Evolutionary conservation across 1,140 invertebrate species (phyloP), one percentile per base, ranked within the genome.

Genomic region (Dendroctonus ponderosae): DNA sequence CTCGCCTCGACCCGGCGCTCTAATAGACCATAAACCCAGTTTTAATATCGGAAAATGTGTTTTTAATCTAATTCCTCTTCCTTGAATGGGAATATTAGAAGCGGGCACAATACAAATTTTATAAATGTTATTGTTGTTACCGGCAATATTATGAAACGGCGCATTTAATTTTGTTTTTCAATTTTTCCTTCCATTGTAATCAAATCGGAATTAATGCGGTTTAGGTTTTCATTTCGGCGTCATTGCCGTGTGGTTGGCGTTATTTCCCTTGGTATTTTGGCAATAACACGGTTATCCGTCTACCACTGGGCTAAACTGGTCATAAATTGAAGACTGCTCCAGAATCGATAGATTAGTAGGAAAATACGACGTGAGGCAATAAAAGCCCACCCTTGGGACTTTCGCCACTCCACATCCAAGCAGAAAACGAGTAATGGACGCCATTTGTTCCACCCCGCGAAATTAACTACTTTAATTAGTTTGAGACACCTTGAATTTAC

Each of bases 401-500:
- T 39, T 14, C 37, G 40, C 48, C 56, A 39, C 64, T 63, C 39
- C 8, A 42, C 49, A 62, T 51, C 69, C 58, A 14, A 62, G 59
- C 41, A 52, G 50, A 63, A 71, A 71, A 75, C 71, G 70, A 76
- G 70, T 76, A 76, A 76, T 73, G 68, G 74, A 39, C 50, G 66
- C 62, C 74, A 74, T 76, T 76, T 70, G 75, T 76, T 76, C 72
- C 72, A 73, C 72, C 73, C 74, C 26, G 65, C 68, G 71, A 69
- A 77, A 77, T 77, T 77, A 77, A 77, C 76, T 77, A 75, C 75
- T 76, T 77, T 77, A 77, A 77, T 77, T 77, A 77, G 75, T 77
- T 77, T 70, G 76, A 74, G 75, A 76, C 76, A 77, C 74, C 72
- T 76, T 75, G 70, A 75, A 77, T 77, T 77, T 77, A 77, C 74